phyloP scores from a whole-genome alignment of 1,140 invertebrate genomes.

The Eupristina koningsbergeri region DNA sequence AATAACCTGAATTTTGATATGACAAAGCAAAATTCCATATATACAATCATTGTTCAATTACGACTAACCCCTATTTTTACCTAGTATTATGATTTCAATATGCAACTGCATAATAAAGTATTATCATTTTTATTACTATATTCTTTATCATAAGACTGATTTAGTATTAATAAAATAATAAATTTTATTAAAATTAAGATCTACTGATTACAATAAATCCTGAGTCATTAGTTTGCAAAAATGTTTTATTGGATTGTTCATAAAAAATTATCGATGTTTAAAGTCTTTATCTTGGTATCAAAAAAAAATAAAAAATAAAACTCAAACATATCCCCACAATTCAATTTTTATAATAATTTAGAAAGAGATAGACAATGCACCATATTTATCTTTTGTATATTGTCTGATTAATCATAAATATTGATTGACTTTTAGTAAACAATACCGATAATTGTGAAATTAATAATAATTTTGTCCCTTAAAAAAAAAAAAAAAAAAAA shows the following conservation, averaged over 20 bases:
- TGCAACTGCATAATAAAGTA: not conserved
- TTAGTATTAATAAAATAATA: not conserved
- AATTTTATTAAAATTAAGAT: not conserved
- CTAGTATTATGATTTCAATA: not conserved
- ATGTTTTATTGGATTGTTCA: slow-evolving; percentile 20
- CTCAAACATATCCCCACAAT: no score
- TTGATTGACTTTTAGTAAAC: not conserved
- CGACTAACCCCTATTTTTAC: not conserved
- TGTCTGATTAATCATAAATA: not conserved
- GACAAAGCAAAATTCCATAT: slow-evolving; percentile 13
- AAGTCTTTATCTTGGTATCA: no score
- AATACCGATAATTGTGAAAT: not conserved
- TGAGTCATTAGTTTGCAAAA: slow-evolving; percentile 6
- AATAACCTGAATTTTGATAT: not conserved
- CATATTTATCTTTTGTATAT: not conserved
- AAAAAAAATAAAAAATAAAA: not conserved
- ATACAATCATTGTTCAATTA: not conserved
- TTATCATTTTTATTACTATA: not conserved
- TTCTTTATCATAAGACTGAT: not conserved
- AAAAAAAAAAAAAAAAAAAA: no score
- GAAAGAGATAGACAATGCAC: no score
- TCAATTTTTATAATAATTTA: no score
- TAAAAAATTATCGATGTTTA: not conserved
- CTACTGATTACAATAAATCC: slow-evolving; percentile 17
- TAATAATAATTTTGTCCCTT: no score